phyloP scores from a whole-genome alignment of 2,888 invertebrate genomes.

The Tenthredo distinguenda region DNA sequence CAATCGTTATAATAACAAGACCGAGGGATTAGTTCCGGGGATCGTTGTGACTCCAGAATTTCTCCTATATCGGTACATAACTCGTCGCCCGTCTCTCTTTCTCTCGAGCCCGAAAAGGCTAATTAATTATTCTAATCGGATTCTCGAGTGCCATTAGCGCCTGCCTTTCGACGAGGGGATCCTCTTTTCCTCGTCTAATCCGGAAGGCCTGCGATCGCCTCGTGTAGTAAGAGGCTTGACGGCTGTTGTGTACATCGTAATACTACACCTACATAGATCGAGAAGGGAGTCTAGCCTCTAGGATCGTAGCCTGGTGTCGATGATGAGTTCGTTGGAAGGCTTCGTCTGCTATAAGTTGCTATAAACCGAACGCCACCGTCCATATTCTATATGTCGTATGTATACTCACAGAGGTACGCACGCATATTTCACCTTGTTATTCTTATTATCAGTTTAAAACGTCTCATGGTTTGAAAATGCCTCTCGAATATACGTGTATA shows the following conservation, averaged over 20 bases:
- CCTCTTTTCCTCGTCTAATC: constrained; percentile 27
- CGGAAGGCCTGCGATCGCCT: constrained; percentile 46
- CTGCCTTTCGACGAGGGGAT: constrained; percentile 53
- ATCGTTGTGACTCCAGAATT: background rate
- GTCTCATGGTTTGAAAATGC: background rate
- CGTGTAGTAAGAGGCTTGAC: constrained; percentile 44
- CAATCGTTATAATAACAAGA: background rate
- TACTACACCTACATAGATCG: background rate
- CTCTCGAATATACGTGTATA: background rate
- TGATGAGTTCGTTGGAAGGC: background rate
- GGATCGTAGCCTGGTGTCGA: background rate
- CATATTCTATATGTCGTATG: background rate
- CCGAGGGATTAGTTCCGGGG: background rate
- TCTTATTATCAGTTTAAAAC: background rate
- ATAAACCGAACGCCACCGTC: background rate
- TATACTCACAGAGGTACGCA: background rate
- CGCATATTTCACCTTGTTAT: background rate
- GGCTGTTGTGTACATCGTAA: constrained; percentile 24
- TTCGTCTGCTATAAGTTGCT: background rate
- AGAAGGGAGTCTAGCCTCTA: background rate
- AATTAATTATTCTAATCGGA: constrained; percentile 60
- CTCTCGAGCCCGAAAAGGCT: background rate
- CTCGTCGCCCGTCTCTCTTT: background rate
- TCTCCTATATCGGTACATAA: background rate
- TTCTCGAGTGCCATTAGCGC: constrained; percentile 56